Evolutionary conservation across 2,113 vertebrate species (phyloP).

Genomic region (Vicugna pacos): DNA sequence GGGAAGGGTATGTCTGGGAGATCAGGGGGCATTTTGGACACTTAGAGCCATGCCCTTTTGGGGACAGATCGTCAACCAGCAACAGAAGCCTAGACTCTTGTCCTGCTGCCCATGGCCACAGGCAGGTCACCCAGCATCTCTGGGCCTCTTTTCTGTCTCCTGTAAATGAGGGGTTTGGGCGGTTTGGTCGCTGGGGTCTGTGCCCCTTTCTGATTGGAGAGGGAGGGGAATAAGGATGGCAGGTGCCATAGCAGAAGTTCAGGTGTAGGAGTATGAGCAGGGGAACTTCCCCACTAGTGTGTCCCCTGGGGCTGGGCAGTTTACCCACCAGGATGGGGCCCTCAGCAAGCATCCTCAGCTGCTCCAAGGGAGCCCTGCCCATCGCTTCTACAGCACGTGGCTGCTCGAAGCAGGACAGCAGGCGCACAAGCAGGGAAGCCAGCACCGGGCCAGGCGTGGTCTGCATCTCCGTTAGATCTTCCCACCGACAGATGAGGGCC

Average conservation of each 20-base stretch:
- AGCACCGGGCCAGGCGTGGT: background rate
- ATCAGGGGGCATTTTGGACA: background rate
- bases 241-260: background rate
- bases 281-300: fast-evolving
- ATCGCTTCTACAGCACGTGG: background rate
- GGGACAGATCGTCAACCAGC: background rate
- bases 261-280: background rate
- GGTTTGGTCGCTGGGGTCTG: background rate
- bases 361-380: background rate
- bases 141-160: background rate
- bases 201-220: too few relatives aligned
- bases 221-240: too few relatives aligned
- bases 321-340: background rate
- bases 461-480: background rate
- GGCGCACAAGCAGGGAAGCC: background rate
- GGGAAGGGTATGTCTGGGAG: fast-evolving
- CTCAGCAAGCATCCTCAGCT: background rate
- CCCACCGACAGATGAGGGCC: background rate
- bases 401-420: fast-evolving
- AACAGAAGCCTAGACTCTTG: background rate
- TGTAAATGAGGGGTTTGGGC: background rate
- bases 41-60: fast-evolving
- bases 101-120: background rate
- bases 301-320: background rate
- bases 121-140: background rate